Percentiles rank a stretch among this genome's conserved stretches.
phyloP scores from a whole-genome alignment of 2,113 vertebrate genomes.

The Eulemur macaco region DNA sequence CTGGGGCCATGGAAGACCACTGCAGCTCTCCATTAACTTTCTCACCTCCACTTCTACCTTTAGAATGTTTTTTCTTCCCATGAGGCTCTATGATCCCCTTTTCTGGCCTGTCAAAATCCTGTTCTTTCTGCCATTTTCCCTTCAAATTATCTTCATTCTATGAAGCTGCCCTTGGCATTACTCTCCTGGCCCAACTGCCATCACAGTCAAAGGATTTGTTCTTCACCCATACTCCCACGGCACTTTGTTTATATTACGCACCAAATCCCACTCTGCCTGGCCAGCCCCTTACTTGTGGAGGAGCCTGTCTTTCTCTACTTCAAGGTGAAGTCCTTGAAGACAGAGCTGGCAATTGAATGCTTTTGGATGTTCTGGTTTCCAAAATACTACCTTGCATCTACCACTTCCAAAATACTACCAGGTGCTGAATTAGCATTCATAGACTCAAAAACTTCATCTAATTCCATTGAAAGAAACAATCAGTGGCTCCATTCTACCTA shows the following conservation, averaged over 20 bases:
- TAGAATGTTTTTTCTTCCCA: not conserved
- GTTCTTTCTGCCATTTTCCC: not conserved
- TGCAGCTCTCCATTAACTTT: not conserved
- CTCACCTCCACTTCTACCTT: not conserved
- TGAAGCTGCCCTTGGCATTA: not conserved
- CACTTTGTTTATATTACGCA: not conserved
- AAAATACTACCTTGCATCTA: not conserved
- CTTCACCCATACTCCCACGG: accelerated
- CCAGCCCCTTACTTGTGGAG: not conserved
- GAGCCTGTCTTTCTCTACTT: not conserved
- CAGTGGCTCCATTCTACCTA: not conserved
- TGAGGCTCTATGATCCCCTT: not conserved
- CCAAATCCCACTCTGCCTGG: not conserved
- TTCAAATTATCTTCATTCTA: not conserved
- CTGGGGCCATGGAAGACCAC: not conserved
- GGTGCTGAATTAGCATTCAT: not conserved
- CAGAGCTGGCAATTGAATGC: not conserved
- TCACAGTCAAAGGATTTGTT: not conserved
- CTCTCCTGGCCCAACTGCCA: not conserved
- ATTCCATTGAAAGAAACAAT: not conserved
- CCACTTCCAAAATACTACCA: not conserved
- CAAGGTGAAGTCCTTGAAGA: not conserved
- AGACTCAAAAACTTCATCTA: conserved; percentile 13
- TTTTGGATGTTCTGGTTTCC: not conserved
- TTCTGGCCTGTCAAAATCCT: not conserved